Base-by-base conservation (phyloP, 2,113 vertebrate species). In the Seriola dumerili region DNA sequence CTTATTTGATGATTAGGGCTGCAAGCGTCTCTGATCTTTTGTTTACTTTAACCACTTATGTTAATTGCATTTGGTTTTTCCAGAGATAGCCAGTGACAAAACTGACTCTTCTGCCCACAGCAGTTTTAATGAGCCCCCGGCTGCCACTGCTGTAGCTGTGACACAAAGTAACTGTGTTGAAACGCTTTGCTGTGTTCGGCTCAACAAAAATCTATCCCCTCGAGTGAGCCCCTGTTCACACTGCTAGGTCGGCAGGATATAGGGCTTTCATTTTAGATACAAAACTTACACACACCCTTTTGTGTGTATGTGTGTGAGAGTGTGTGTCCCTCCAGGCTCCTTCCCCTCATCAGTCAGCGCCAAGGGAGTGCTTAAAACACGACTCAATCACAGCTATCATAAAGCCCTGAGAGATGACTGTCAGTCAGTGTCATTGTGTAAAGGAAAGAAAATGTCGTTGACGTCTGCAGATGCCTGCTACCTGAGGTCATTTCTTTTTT, bases 11-110 rank as follows among this genome's bases (percentile, higher is more conserved):
- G 80, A 93, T 87, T 66, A 77, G 40, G 67, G 34, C 73, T 62
- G 46, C 36, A 21, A 80, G 76, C 52, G 21, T 59, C 74, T 87
- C 84, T 85, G 88, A 86, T 91, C 81, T 87, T 92, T 89, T 89
- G 87, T 89, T 90, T 92, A 84, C 87, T 85, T 79, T 80, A 65
- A 81, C 77, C 70, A 86, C 84, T 90, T 84, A 63, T 70, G 85
- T 86, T 93, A 93, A 94, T 93, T 93, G 78, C 80, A 85, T 90
- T 86, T 78, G 25, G 32, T 75, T 78, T 72, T n/a, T 55, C n/a
- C 21, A 77, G 77, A 87, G 78, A 83, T 70, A 71, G 82, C 80
- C 46, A 29, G 58, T 83, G 81, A 81, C 81, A 86, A 82, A 88
- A 81, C 34, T 29, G 85, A 84, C 81, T 90, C 68, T 63, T 84